These are phyloP conservation scores for Sapayoa aenigma DNA, from an alignment of 2,113 vertebrate genomes.

Conservation along the genomic window DNA sequence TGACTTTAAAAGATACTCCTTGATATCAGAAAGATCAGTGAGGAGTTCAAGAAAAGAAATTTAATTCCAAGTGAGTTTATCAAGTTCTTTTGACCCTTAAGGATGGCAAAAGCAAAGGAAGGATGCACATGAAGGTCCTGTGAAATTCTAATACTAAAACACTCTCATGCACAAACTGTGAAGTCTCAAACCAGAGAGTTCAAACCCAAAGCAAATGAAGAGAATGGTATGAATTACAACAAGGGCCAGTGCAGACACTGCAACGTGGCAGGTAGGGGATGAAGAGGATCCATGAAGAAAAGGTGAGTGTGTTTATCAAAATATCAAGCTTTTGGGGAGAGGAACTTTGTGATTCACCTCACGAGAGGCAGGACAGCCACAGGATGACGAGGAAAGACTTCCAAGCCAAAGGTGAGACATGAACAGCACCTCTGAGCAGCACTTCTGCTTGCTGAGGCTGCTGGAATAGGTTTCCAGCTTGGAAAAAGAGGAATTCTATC, in stretches of 20 bases:
- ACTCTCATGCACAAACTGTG: background rate
- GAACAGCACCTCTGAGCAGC: rapidly evolving
- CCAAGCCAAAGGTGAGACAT: rapidly evolving
- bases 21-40: background rate
- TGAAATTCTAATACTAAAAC: background rate
- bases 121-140: background rate
- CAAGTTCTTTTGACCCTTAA: background rate
- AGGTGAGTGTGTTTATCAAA: rapidly evolving
- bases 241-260: rapidly evolving
- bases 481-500: no score
- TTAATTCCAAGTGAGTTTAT: background rate
- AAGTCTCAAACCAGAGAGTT: background rate
- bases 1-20: background rate
- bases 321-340: rapidly evolving
- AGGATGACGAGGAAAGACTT: background rate
- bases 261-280: rapidly evolving
- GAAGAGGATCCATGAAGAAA: rapidly evolving
- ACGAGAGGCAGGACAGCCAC: background rate
- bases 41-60: background rate
- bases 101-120: background rate
- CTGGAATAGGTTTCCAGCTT: background rate
- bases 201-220: background rate
- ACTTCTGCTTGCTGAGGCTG: background rate
- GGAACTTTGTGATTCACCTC: background rate
- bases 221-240: background rate